Conservation (phyloP, 2,888 invertebrate species). For the Emmelina monodactyla region DNA sequence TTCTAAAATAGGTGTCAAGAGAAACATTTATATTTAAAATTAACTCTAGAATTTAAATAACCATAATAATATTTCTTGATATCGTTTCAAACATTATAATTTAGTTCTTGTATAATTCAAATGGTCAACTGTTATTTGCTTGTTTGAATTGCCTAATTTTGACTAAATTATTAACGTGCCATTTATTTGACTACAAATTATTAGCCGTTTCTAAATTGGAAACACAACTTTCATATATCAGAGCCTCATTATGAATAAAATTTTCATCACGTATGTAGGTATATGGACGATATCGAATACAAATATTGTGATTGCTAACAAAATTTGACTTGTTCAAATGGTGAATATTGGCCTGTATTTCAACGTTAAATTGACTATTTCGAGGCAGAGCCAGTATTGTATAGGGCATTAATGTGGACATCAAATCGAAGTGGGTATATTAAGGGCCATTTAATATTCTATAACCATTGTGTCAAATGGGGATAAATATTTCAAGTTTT, state of each 20-base stretch:
- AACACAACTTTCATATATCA: background rate
- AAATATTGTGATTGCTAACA: background rate
- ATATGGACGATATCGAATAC: background rate
- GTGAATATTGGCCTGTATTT: background rate
- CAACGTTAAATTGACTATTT: constrained; percentile 1
- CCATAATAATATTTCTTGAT: too few species aligned
- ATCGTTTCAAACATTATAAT: too few species aligned
- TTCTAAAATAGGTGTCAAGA: too few species aligned
- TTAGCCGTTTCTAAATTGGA: background rate
- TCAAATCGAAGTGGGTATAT: constrained; percentile 29
- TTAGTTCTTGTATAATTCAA: too few species aligned
- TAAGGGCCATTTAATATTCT: constrained; percentile 39
- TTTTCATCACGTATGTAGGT: background rate
- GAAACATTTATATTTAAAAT: too few species aligned
- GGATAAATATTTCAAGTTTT: constrained; percentile 54
- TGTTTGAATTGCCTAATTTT: too few species aligned
- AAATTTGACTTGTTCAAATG: background rate
- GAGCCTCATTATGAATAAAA: background rate
- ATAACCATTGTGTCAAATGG: constrained; percentile 35
- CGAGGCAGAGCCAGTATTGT: constrained; percentile 19
- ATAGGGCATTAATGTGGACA: constrained; percentile 37
- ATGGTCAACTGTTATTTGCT: too few species aligned
- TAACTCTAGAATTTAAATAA: too few species aligned
- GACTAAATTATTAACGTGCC: too few species aligned
- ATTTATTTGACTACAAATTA: constrained; percentile 1